Base-by-base conservation (phyloP, 2,888 invertebrate genomes). In the Tuta absoluta region DNA sequence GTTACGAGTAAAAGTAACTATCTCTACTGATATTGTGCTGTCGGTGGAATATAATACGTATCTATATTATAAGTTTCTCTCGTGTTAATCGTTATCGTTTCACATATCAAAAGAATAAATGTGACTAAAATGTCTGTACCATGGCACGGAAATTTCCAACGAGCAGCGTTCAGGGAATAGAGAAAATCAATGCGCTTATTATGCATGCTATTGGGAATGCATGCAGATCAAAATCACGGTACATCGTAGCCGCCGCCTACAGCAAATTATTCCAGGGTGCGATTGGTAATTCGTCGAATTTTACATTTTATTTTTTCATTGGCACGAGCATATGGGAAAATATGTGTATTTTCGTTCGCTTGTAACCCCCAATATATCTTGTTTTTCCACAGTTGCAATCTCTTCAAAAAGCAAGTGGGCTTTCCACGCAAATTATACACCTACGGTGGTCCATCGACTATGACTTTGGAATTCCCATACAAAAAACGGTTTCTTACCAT, bases 181-280 rank as follows among this genome's bases (percentile, higher is more conserved):
- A 11, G 51, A 23, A 23, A 23, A 53, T 23, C 51, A 53, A 23
- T 53, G 23, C 14, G 51, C 24, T 53, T 53, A 53, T 53, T 53
- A 53, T 53, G 21, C 51, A 53, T 53, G 23, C 51, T 23, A 23
- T 21, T 14, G 49, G 51, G 24, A 21, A 23, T 53, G 51, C 51
- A 53, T 53, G 23, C 51, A 53, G 21, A 53, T 23, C 23, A 23
- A 53, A 23, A 53, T 53, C 14, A 24, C 23, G 24, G 23, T 23
- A 23, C 51, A 45, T 45, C 17, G 45, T 17, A 45, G 45, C 45
- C 45, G 45, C n/a, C 45, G 45, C 45, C 45, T 17, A 45, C n/a
- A 14, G 45, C 17, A 45, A 45, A 45, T 41, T 41, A 41, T 41
- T 41, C 41, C 41, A 41, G 45, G 45, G 17, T 45, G 45, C 17